Percentiles rank a stretch among this genome's conserved stretches.
phyloP scores from a whole-genome alignment of 2,888 invertebrate species.

The Heteromurus nitidus region DNA sequence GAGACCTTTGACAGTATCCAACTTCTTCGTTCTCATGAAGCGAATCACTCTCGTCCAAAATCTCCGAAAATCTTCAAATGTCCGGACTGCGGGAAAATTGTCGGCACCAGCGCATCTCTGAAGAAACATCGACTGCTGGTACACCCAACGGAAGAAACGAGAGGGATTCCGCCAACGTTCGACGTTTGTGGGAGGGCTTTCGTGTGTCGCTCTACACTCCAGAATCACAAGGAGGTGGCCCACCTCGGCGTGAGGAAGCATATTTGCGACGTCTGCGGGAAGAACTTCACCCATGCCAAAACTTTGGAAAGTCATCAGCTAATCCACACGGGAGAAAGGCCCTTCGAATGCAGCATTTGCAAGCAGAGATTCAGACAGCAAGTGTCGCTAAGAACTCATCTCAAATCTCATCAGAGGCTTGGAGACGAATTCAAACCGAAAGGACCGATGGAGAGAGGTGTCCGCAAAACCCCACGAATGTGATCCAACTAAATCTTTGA shows the following conservation, averaged over 20 bases:
- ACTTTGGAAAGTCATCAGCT: slow-evolving; percentile 89
- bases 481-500: too few species aligned
- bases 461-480: too few species aligned
- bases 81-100: too few species aligned
- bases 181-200: background rate
- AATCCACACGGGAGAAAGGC: slow-evolving; percentile 85
- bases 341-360: slow-evolving; percentile 78
- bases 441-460: slow-evolving; percentile 1
- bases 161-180: too few species aligned
- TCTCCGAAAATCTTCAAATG: too few species aligned
- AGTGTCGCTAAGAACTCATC: slow-evolving; percentile 88
- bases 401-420: slow-evolving; percentile 80
- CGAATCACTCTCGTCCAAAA: too few species aligned
- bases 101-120: too few species aligned
- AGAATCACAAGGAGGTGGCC: background rate
- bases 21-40: background rate
- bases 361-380: slow-evolving; percentile 88
- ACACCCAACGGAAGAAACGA: too few species aligned
- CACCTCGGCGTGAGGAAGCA: background rate
- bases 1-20: background rate
- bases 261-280: slow-evolving; percentile 83
- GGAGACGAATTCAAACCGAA: background rate
- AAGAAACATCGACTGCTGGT: too few species aligned
- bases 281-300: slow-evolving; percentile 89
- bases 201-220: too few species aligned